Base-by-base conservation (phyloP, 1,140 invertebrate species). In the Amphibalanus amphitrite region DNA sequence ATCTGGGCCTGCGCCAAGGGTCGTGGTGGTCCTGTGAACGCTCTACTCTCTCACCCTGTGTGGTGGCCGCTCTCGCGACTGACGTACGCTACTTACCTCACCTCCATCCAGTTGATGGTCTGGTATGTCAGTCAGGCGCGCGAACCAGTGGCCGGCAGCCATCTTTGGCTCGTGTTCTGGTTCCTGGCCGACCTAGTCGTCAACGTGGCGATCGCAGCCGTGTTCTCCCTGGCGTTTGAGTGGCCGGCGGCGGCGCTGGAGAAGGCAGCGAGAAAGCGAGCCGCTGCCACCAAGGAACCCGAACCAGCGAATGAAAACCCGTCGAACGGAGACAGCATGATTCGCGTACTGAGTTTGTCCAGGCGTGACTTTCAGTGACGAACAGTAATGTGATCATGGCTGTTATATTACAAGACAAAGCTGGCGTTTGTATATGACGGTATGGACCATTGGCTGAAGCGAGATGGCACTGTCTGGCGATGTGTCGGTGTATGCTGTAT, bases 1-100 rank as follows among this genome's bases (percentile, higher is more conserved):
- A 88, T 92, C 17, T 84, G 94, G 71, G 92, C 91, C 1, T 95
- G 93, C 77, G 88, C 90, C 28, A 91, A 89, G 30, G 92, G 92
- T 71, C 86, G 93, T 79, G 91, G 90, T 81, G 91, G 90, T 89
- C 80, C 68, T 1, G 28, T 71, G 40, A 28, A 71, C 47, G 40
- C 29, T n/a, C 68, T 71, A 30, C 28, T 71, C 10, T 71, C 70
- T 1, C 40, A 71, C 25, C 70, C 70, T 10, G 4, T 28, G 26
- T 71, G 70, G 70, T n/a, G 28, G 28, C 70, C 70, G 38, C 33
- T 71, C 33, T 26, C 25, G 28, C 70, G 70, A 29, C 70, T 71
- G 4, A 71, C 70, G n/a, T 71, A 59, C 29, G 33, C 33, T 25
- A 71, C 68, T 3, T 71, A 71, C 70, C 40, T 71, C 0, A 68